A percentile compares a stretch with the other conserved stretches of the same genome.
phyloP scores from a whole-genome alignment of 2,113 vertebrate species.

The Lontra canadensis region DNA sequence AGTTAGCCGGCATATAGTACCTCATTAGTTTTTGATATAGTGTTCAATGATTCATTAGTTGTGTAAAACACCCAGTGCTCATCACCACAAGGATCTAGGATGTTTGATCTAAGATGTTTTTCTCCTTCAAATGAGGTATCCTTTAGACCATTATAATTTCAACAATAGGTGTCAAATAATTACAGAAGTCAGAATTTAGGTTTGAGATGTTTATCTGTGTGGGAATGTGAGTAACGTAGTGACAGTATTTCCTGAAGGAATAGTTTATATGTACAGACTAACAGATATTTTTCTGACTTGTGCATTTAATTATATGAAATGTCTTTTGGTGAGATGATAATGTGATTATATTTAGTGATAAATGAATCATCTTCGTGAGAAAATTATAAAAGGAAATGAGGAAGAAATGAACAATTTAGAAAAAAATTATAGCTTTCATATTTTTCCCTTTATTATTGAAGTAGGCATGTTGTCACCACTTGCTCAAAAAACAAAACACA shows the following conservation, averaged over 20 bases:
- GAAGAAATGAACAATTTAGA: constrained; percentile 22
- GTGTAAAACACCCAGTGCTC: not conserved
- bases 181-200: constrained; percentile 7
- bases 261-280: constrained; percentile 52
- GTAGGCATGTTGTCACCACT: not conserved
- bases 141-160: constrained; percentile 50
- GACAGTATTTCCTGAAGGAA: constrained; percentile 43
- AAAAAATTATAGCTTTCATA: constrained; percentile 50
- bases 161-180: constrained; percentile 51
- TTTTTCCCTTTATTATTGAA: constrained; percentile 40
- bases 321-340: constrained; percentile 47
- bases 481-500: not conserved
- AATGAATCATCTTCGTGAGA: constrained; percentile 46
- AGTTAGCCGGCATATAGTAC: not conserved
- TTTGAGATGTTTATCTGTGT: constrained; percentile 15
- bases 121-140: constrained; percentile 25
- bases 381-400: constrained; percentile 23
- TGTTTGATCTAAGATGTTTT: not conserved
- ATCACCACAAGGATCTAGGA: not conserved
- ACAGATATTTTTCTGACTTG: constrained; percentile 30
- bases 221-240: constrained; percentile 27
- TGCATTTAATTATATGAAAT: constrained; percentile 51
- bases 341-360: constrained; percentile 45
- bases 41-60: not conserved
- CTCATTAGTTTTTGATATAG: not conserved